These are phyloP conservation scores for Gymnosoma rotundatum DNA, from an alignment of 2,888 invertebrate genomes.

Conservation along the genomic window DNA sequence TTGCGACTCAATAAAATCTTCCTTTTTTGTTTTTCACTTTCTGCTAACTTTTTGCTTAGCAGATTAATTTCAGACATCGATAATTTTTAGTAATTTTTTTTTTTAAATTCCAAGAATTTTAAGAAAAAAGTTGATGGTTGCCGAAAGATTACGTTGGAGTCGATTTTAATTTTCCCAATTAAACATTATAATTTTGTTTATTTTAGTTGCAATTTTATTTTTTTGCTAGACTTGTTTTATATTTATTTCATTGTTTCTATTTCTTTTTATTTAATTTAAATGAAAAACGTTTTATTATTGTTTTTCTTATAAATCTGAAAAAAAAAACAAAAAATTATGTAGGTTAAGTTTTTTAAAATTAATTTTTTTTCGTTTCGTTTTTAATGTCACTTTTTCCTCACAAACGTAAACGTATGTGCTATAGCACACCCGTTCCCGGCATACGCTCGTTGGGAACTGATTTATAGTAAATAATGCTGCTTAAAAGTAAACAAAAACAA, in stretches of 20 bases:
- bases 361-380: constrained; percentile 10
- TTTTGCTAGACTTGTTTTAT: not conserved
- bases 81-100: constrained; percentile 21
- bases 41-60: constrained; percentile 24
- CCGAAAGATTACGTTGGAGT: not conserved
- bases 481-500: constrained; percentile 33
- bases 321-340: constrained; percentile 20
- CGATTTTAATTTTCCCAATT: not conserved
- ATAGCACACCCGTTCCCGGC: constrained; percentile 73
- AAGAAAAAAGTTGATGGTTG: not conserved
- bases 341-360: constrained; percentile 12
- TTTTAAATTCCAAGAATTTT: constrained; percentile 14
- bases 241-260: not conserved
- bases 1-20: constrained; percentile 4
- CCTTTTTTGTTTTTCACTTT: constrained; percentile 36
- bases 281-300: constrained; percentile 18
- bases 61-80: constrained; percentile 72
- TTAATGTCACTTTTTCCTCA: constrained; percentile 29
- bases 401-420: constrained; percentile 37
- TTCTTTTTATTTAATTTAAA: constrained; percentile 21
- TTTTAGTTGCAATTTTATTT: constrained; percentile 5
- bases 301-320: constrained; percentile 31
- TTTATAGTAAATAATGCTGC: constrained; percentile 45
- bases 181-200: constrained; percentile 40
- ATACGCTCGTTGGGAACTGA: constrained; percentile 73